phyloP scores from a whole-genome alignment of 30 jellyfish, hydroid and myxozoan genomes.

The Pseudorhiza aurosa region DNA sequence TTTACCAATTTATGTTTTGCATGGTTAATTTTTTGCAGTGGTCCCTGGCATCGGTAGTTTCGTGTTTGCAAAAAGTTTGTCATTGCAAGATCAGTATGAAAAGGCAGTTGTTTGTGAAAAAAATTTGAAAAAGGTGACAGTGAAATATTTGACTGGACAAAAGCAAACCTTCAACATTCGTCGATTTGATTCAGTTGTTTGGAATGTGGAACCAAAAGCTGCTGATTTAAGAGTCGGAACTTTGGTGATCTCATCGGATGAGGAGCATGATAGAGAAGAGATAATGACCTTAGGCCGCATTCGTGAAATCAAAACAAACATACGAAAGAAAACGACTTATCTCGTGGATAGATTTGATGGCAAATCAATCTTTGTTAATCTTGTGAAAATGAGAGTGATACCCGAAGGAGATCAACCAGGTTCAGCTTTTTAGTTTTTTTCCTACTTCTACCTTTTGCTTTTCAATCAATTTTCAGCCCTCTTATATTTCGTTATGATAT shows the following conservation, averaged over 20 bases:
- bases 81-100: slow-evolving; percentile 57
- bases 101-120: slow-evolving; percentile 84
- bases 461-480: too few species aligned
- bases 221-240: slow-evolving; percentile 50
- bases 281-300: slow-evolving; percentile 41
- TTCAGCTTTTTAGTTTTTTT: neutral
- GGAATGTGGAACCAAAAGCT: slow-evolving; percentile 85
- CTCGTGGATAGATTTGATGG: slow-evolving; percentile 35
- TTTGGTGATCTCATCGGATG: slow-evolving; percentile 49
- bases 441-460: too few species aligned
- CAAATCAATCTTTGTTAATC: slow-evolving; percentile 14
- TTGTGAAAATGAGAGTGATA: slow-evolving; percentile 19
- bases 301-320: slow-evolving; percentile 37
- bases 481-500: too few species aligned
- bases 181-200: slow-evolving; percentile 71
- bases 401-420: slow-evolving; percentile 61
- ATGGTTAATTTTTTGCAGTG: slow-evolving; percentile 65
- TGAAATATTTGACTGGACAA: slow-evolving; percentile 61
- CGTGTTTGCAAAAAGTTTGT: slow-evolving; percentile 76
- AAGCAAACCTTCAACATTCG: slow-evolving; percentile 59
- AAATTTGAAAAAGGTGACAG: slow-evolving; percentile 42
- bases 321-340: slow-evolving; percentile 43
- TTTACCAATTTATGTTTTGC: too few species aligned
- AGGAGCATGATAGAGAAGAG: slow-evolving; percentile 48
- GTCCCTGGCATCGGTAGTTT: slow-evolving; percentile 84